phyloP scores from a whole-genome alignment of 2,797 vertebrate species.

The Parotocinclus haroldoi region DNA sequence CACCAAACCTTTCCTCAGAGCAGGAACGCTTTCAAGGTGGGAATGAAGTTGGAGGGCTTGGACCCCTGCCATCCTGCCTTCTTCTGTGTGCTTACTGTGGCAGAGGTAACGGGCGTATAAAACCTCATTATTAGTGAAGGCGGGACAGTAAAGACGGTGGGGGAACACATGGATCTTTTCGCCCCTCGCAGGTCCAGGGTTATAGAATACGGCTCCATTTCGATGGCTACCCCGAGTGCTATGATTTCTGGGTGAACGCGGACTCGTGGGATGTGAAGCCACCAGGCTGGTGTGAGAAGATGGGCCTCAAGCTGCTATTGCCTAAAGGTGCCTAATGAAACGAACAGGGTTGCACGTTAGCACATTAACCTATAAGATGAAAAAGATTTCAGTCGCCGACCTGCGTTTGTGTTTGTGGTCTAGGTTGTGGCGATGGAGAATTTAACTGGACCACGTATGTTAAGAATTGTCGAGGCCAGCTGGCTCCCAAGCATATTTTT shows the following conservation, averaged over 20 bases:
- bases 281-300: conserved; percentile 80
- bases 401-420: neutral
- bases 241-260: conserved; percentile 81
- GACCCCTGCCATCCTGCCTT: conserved; percentile 85
- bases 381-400: no score
- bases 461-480: conserved; percentile 78
- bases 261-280: conserved; percentile 80
- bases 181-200: conserved; percentile 68
- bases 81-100: conserved; percentile 85
- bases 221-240: conserved; percentile 79
- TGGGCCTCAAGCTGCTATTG: conserved; percentile 73
- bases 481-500: conserved; percentile 79
- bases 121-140: no score
- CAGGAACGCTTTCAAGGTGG: conserved; percentile 86
- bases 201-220: conserved; percentile 78
- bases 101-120: conserved; percentile 71
- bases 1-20: conserved; percentile 86
- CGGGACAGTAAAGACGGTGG: neutral
- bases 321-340: conserved; percentile 69
- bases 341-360: no score
- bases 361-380: no score
- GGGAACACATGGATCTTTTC: neutral
- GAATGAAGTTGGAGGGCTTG: conserved; percentile 90
- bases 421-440: conserved; percentile 78
- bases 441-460: conserved; percentile 80